Conservation (phyloP, 2,113 vertebrate species). For the Ochotona curzoniae region DNA sequence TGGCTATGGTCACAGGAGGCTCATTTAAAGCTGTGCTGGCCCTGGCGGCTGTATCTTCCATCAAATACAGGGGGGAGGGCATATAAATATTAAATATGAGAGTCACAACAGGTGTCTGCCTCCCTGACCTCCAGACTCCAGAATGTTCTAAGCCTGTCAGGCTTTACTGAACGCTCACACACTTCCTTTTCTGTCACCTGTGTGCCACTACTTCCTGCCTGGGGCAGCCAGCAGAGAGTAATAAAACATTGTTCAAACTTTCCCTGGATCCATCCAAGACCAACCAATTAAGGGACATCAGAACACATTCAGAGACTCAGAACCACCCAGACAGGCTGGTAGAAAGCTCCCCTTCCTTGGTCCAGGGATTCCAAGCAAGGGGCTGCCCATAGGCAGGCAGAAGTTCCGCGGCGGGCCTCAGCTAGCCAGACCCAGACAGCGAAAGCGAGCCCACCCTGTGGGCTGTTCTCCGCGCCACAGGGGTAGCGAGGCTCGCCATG, state of each 20-base stretch:
- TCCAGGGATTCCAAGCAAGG: background rate
- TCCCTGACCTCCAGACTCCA: background rate
- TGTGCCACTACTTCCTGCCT: background rate
- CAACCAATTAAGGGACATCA: background rate
- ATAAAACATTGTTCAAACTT: background rate
- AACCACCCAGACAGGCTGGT: background rate
- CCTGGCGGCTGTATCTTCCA: background rate
- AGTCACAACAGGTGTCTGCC: background rate
- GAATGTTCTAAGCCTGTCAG: background rate
- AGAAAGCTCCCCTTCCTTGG: background rate
- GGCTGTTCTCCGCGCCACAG: background rate
- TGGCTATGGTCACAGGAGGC: background rate
- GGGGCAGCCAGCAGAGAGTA: background rate
- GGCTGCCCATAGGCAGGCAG: background rate
- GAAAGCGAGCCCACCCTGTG: background rate
- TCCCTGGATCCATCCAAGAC: too few species aligned
- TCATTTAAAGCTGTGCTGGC: background rate
- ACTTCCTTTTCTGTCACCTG: background rate
- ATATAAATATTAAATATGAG: slow-evolving; percentile 6
- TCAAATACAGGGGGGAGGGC: background rate
- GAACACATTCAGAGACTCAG: background rate
- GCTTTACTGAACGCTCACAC: background rate
- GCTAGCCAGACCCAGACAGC: background rate
- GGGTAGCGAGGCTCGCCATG: background rate
- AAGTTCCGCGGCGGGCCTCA: background rate